Evolutionary conservation across 2,888 invertebrate species (phyloP).

Genomic region (Epirrhoe tristata): DNA sequence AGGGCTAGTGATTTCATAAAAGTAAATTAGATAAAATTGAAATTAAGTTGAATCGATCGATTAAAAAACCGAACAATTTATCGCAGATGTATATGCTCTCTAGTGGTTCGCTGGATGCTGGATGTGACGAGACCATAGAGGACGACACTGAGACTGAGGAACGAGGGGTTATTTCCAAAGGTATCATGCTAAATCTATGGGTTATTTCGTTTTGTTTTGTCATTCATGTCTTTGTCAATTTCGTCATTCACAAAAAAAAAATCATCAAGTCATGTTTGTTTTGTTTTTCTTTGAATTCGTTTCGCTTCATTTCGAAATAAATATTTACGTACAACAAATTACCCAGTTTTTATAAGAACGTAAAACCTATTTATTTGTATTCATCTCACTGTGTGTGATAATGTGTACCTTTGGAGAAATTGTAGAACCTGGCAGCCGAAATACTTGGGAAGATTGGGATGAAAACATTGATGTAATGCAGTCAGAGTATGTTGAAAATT

Average conservation of each 20-base stretch:
- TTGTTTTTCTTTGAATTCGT: not conserved
- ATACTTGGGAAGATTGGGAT: slow-evolving; percentile 81
- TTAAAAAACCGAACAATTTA: not conserved
- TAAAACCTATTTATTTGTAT: too few relatives aligned
- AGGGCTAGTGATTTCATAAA: not conserved
- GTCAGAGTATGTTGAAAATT: slow-evolving; percentile 49
- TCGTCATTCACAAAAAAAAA: not conserved
- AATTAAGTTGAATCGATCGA: not conserved
- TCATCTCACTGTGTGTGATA: slow-evolving; percentile 11
- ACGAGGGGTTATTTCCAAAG: too few relatives aligned
- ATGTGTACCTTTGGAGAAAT: slow-evolving; percentile 78
- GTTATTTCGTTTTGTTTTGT: not conserved
- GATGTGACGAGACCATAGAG: too few relatives aligned
- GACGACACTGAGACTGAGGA: too few relatives aligned
- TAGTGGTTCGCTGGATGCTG: too few relatives aligned
- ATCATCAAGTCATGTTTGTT: slow-evolving; percentile 12
- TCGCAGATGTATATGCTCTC: too few relatives aligned
- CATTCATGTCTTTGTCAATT: not conserved
- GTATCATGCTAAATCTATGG: too few relatives aligned
- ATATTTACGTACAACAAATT: slow-evolving; percentile 9
- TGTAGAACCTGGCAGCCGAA: slow-evolving; percentile 69
- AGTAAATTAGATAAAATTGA: not conserved
- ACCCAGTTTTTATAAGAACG: not conserved
- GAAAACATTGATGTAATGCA: slow-evolving; percentile 53
- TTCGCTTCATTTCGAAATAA: not conserved